Base-by-base conservation (phyloP, 2,888 invertebrate genomes). In the Ochropleura leucogaster region DNA sequence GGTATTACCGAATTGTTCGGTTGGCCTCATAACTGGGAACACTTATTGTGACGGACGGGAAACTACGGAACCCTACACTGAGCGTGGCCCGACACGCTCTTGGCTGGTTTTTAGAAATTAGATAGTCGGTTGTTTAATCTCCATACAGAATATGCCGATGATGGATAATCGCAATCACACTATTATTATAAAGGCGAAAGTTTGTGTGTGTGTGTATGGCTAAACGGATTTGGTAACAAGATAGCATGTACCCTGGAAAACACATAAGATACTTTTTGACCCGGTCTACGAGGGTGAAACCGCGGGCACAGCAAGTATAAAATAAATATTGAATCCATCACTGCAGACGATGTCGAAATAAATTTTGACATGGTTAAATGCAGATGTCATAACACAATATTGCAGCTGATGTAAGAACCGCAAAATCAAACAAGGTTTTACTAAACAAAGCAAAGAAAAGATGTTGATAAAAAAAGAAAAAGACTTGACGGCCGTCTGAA, bases 331-430 rank as follows among this genome's bases (percentile, higher is more conserved):
- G 42, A 12, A 47, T 44, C 51, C 59, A 30, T 53, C 30, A 44
- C 60, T 68, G 49, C 16, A 59, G 63, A 6, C 9, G 18, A 18
- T 77, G 40, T 66, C 47, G 49, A 62, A 69, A 82, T 64, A 20
- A 20, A 10, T 67, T 16, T 82, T 72, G 66, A 67, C 44, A 66
- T 67, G 47, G 60, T 68, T 66, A 12, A 59, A 62, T 66, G 40
- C 18, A 66, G 57, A 72, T 60, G 59, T 55, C 68, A 49, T 68
- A 70, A 55, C 67, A 42, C 40, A 73, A 57, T 42, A 47, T 40
- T 69, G 40, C 49, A 53, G 63, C 64, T 67, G 66, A 55, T 55
- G 57, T 70, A 75, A 75, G 20, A 4, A 49, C n/a, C 30, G 40
- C 12, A 59, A 80, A 80, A 66, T 55, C 42, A 66, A 80, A 55